Percentiles rank a stretch among this genome's conserved stretches.
These are phyloP conservation scores for Mus spretus DNA, from an alignment of 2,797 vertebrate species.

Conservation along the genomic window DNA sequence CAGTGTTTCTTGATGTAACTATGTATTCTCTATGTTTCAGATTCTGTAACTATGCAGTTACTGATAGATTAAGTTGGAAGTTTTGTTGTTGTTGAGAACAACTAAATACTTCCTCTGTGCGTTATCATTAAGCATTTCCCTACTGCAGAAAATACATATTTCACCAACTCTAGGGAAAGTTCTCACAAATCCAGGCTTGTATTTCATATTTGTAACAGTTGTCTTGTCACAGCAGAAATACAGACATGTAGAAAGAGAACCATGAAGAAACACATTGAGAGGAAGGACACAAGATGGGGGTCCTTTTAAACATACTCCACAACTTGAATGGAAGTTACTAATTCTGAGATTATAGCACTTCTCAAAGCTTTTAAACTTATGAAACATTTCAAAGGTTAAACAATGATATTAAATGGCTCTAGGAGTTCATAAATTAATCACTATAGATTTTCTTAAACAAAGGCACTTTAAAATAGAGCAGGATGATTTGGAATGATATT, in stretches of 20 bases:
- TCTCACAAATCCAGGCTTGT: neutral
- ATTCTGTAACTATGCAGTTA: neutral
- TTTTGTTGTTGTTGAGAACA: neutral
- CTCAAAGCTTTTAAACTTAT: constrained; percentile 72
- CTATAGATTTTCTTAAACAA: constrained; percentile 82
- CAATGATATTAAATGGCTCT: constrained; percentile 77
- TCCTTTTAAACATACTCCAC: neutral
- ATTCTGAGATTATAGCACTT: constrained; percentile 78
- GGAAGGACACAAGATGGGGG: constrained; percentile 37
- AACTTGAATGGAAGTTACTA: constrained; percentile 73
- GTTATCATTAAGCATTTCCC: neutral
- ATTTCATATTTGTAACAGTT: constrained; percentile 14
- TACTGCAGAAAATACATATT: neutral
- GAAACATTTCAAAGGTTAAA: constrained; percentile 81
- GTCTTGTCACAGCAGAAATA: constrained; percentile 19
- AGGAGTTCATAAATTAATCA: constrained; percentile 84
- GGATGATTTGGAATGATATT: constrained; percentile 81
- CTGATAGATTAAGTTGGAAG: neutral
- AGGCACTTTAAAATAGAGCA: constrained; percentile 81
- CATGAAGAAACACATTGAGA: constrained; percentile 30
- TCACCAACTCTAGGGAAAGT: neutral
- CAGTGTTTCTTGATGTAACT: neutral
- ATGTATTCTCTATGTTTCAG: neutral
- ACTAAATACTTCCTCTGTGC: neutral
- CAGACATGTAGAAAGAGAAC: neutral